Base-by-base conservation (phyloP, 2,888 invertebrate genomes). In the Chirona hameri region DNA sequence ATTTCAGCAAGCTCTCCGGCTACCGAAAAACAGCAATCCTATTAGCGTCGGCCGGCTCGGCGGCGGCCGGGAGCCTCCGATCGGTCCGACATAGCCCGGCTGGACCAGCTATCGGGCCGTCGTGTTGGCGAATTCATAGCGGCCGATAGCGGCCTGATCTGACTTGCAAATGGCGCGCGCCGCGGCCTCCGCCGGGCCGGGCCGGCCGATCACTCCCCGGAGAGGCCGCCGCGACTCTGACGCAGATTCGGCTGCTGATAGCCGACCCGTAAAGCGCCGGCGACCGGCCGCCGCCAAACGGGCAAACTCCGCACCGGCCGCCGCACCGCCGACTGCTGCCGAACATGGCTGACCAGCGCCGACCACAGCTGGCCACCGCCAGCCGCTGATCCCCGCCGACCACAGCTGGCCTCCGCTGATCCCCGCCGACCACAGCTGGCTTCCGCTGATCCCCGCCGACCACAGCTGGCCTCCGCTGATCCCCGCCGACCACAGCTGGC, bases 101-200 rank as follows among this genome's bases (percentile, higher is more conserved):
- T 18, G 57, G 21, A 57, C 24, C 18, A 21, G 18, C 57, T 24
- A 24, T 7, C 57, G 21, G 21, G 65, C 65, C 65, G 9, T 7
- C 27, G 65, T 27, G 65, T 27, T 65, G n/a, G 29, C 31, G 31
- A 72, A 72, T 72, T 72, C 72, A 31, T 31, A 72, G 72, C 72
- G 31, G 72, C 15, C 18, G 31, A 72, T 72, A 31, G 72, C 18
- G 72, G 65, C 65, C 31, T 0, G 5, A 72, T 72, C 31, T 72
- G 72, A 72, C 72, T 72, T 72, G 31, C 72, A 72, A 31, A 72
- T 72, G 72, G 69, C 69, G 29, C 31, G 72, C 29, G 72, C 31
- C 18, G 72, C 72, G 31, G 31, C 39, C 39, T 39, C 39, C 39
- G 39, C 39, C 39, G 39, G 39, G 4, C 39, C 39, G 39, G 39